Conservation (phyloP, 2,113 vertebrate genomes). For the Progne subis region DNA sequence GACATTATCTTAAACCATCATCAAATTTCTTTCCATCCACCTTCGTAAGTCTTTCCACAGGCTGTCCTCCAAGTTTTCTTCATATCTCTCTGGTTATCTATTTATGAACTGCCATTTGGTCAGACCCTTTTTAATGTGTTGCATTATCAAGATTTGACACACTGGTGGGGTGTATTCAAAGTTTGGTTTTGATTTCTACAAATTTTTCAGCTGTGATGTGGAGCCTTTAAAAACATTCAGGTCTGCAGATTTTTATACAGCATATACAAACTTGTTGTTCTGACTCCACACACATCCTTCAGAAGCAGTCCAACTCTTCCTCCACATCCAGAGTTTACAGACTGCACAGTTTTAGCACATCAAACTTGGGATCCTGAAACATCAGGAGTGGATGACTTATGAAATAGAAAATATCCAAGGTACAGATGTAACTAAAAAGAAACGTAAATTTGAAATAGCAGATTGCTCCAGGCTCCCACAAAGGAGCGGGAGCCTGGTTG, state of each 20-base stretch:
- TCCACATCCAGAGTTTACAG: neutral
- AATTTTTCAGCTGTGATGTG: neutral
- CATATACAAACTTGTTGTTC: neutral
- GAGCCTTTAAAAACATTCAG: neutral
- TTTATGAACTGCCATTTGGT: neutral
- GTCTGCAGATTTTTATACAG: neutral
- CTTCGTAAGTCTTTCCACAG: neutral
- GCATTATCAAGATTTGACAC: neutral
- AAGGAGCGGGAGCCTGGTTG: neutral
- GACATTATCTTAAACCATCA: conserved; percentile 29
- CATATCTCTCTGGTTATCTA: neutral
- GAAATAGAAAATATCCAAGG: neutral
- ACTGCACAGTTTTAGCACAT: neutral
- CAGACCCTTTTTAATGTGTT: neutral
- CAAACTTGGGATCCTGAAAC: neutral
- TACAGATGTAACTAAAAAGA: neutral
- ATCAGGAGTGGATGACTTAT: neutral
- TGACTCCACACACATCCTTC: neutral
- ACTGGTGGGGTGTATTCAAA: neutral
- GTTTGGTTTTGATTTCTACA: neutral
- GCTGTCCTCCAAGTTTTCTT: neutral
- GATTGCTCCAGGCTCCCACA: neutral
- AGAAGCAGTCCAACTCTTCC: neutral
- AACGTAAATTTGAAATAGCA: neutral
- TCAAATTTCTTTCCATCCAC: conserved; percentile 8